These are phyloP conservation scores for Calliphora vomitoria DNA, from an alignment of 2,888 invertebrate species.

Conservation along the genomic window DNA sequence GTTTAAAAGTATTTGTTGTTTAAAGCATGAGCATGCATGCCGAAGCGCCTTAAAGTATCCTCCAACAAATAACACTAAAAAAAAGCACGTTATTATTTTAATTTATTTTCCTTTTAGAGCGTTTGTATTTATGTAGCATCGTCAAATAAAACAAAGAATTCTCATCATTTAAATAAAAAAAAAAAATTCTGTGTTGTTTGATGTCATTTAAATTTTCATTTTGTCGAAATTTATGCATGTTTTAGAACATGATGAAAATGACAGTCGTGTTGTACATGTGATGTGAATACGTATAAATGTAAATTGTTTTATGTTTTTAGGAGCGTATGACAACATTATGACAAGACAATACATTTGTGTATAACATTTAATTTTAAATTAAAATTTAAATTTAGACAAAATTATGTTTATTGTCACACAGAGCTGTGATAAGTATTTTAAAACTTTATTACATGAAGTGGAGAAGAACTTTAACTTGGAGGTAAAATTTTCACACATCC, in stretches of 20 bases:
- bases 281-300: constrained; percentile 30
- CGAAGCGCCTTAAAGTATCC: constrained; percentile 50
- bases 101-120: constrained; percentile 23
- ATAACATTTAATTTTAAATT: constrained; percentile 23
- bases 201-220: constrained; percentile 56
- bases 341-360: not conserved
- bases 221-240: constrained; percentile 50
- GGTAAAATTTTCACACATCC: too few species aligned
- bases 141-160: constrained; percentile 7
- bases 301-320: not conserved
- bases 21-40: constrained; percentile 10
- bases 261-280: constrained; percentile 31
- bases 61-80: constrained; percentile 25
- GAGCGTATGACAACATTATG: not conserved
- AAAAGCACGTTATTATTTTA: constrained; percentile 26
- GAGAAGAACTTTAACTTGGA: too few species aligned
- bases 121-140: not conserved
- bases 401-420: not conserved
- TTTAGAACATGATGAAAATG: constrained; percentile 40
- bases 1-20: constrained; percentile 11
- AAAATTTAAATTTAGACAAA: constrained; percentile 37
- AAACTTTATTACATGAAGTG: not conserved
- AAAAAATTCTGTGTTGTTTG: constrained; percentile 40
- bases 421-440: not conserved
- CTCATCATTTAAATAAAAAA: constrained; percentile 19